Evolutionary conservation across 2,888 invertebrate genomes (phyloP).

Genomic region (Acheta domesticus): DNA sequence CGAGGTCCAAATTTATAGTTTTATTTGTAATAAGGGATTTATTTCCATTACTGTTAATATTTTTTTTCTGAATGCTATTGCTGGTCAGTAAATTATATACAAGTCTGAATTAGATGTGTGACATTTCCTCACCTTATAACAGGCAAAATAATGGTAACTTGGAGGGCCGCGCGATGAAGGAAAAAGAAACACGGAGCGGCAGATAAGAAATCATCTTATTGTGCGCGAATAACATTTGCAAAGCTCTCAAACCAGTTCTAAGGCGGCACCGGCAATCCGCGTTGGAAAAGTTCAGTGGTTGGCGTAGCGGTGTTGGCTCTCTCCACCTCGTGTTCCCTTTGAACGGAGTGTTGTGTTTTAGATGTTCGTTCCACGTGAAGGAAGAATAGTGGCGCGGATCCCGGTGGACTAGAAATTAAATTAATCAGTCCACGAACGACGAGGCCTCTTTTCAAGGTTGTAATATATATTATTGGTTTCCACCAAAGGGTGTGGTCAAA

Average conservation of each 20-base stretch:
- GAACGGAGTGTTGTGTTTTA: no score
- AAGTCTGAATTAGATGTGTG: not conserved
- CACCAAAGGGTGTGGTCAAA: no score
- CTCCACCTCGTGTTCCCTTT: no score
- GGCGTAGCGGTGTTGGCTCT: no score
- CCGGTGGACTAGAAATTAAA: no score
- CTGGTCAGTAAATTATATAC: not conserved
- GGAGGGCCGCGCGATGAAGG: not conserved
- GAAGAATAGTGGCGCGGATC: no score
- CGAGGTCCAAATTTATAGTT: not conserved
- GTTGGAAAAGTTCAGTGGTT: no score
- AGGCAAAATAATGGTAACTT: not conserved
- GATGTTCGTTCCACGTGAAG: no score
- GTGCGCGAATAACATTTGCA: not conserved
- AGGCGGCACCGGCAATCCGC: no score
- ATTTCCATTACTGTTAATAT: not conserved
- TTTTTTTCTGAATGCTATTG: not conserved
- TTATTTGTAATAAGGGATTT: not conserved
- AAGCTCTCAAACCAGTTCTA: not conserved
- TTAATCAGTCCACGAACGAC: no score
- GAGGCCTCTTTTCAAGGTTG: no score
- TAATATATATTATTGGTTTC: no score
- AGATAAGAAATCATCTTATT: constrained; percentile 9
- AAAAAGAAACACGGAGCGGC: not conserved
- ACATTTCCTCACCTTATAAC: not conserved